Base-by-base conservation (phyloP, 1,140 invertebrate genomes). In the Halyomorpha halys region DNA sequence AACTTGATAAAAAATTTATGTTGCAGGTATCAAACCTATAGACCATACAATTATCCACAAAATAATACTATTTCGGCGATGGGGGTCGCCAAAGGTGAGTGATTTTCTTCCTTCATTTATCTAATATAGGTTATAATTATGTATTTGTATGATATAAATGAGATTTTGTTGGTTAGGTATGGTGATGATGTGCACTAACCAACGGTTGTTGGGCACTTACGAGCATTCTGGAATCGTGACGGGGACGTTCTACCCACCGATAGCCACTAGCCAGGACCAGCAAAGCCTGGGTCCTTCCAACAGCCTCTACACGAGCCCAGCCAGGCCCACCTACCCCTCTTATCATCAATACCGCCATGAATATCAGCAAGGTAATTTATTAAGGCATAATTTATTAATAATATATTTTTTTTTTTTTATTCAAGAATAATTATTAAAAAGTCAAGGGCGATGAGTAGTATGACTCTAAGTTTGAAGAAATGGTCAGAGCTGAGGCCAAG, bases 111-210 rank as follows among this genome's bases (percentile, higher is more conserved):
- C n/a, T n/a, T n/a, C n/a, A n/a, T n/a, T n/a, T n/a, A n/a, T n/a
- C n/a, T 11, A 39, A 39, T 39, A 1, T 39, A 11, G 1, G 1
- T 39, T 6, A 13, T 8, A 39, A 39, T 39, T 1, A 39, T 8
- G 6, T 39, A 11, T 39, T 13, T 39, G 1, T 39, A 39, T 39
- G 13, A 39, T 30, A 30, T 30, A 30, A 30, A 30, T n/a, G 27
- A 8, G 27, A 30, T 8, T 30, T 3, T 30, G 27, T 39, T 39
- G 34, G 34, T 13, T 39, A 67, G 66, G 87, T 14, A 87, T 91
- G 85, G 89, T 90, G 74, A 87, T 90, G 49, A 90, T 88, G 77
- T 89, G 87, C 74, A 87, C 86, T 53, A 89, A 87, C 73, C 68
- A 79, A 47, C 72, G 78, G 59, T 45, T 71, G 25, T 45, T 84